phyloP scores from a whole-genome alignment of 2,113 vertebrate genomes.

The Tringa solitaria region DNA sequence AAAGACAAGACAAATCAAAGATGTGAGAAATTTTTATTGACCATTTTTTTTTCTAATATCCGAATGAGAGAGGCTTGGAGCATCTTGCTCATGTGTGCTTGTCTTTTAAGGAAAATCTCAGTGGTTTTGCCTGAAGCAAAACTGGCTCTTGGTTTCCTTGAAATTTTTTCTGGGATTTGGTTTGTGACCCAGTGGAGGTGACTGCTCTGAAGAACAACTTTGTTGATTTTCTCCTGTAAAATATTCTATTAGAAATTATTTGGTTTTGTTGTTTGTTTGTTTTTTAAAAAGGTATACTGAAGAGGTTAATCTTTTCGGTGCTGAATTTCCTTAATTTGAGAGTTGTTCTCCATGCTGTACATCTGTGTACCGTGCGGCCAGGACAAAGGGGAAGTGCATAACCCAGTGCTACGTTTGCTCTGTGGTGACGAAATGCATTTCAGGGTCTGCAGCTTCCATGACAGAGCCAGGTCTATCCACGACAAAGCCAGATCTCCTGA shows the following conservation, averaged over 20 bases:
- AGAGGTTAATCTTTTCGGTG: neutral
- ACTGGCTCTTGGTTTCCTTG: neutral
- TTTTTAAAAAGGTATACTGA: neutral
- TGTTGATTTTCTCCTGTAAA: neutral
- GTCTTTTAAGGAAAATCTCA: neutral
- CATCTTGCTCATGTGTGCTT: neutral
- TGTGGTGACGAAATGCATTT: neutral
- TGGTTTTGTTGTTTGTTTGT: neutral
- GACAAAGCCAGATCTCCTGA: neutral
- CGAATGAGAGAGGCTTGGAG: neutral
- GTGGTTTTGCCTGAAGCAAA: neutral
- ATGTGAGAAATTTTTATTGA: neutral
- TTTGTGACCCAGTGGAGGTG: neutral
- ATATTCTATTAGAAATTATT: neutral
- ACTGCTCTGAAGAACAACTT: neutral
- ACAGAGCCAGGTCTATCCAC: neutral
- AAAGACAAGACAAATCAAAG: neutral
- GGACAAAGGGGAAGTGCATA: neutral
- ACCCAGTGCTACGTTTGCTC: fast-evolving
- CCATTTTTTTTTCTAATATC: neutral
- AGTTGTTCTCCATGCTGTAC: neutral
- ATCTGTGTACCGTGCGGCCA: neutral
- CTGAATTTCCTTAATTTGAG: neutral
- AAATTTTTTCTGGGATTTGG: neutral
- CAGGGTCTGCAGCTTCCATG: neutral